Base-by-base conservation (phyloP, 2,113 vertebrate genomes). In the Hyla sarda region DNA sequence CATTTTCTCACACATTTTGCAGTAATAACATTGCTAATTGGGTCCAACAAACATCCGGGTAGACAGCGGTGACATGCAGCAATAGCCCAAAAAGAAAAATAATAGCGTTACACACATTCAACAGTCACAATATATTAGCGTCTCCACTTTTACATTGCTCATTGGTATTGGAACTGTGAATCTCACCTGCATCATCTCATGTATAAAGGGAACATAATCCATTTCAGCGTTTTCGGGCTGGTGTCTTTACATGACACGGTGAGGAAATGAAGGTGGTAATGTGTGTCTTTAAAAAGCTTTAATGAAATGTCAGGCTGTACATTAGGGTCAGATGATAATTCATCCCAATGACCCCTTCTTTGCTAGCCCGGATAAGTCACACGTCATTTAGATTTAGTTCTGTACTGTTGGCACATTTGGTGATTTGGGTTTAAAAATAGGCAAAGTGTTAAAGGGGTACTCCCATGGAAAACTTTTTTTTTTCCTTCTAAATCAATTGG, bases 141-240 rank as follows among this genome's bases (percentile, higher is more conserved):
- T n/a, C 48, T 81, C 52, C 11, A 50, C 9, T 60, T 48, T 69
- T 48, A 67, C 58, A 41, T 32, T 48, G 48, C 56, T 45, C 58
- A 69, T 75, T 13, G 56, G 45, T 77, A 6, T 50, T 28, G 74
- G 69, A 85, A 81, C 28, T 48, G 67, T 14, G 16, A 28, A 54
- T 86, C 77, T 81, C 84, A 74, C 77, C 34, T 86, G 80, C 84
- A 86, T 86, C 84, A 74, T 81, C 84, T 86, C 84, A 81, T 86
- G 77, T n/a, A 60, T 47, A 73, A 81, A 58, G 30, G 37, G 62
- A 86, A 81, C 62, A 72, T 80, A 81, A 86, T 79, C 77, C 84
- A 73, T 74, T 81, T 67, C 54, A 58, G 41, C 50, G 19, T 25
- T 52, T 5, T 14, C 25, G 48, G 25, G 60, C 60, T 71, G 75